Base-by-base conservation (phyloP, 2,797 vertebrate genomes). In the Coregonus ussuriensis region DNA sequence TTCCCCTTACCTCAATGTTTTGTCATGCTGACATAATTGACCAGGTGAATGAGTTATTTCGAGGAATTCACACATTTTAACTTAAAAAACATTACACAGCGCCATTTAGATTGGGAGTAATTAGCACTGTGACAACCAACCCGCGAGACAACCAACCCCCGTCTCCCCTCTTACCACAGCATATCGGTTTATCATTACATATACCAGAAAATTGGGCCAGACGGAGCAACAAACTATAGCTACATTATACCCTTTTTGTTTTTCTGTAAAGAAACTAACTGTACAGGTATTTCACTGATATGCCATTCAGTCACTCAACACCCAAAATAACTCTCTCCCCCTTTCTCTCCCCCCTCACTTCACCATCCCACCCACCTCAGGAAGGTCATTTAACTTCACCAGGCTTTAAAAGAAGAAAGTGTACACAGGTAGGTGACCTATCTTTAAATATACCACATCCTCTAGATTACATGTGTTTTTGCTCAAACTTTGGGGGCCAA, bases 171-270 rank as follows among this genome's bases (percentile, higher is more conserved):
- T 41, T 9, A 41, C 41, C 41, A 41, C 41, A 41, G 41, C 41
- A 41, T 41, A 72, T 0, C 88, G 93, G 15, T 93, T 93, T 76
- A 15, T 84, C 89, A 88, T 92, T 54, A 54, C 14, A 18, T 59
- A 59, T 59, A 25, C 13, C 41, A 41, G 41, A 41, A 9, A 41
- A 41, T 9, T 41, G 41, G 41, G 2, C 41, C 41, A 41, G 41
- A 41, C 2, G 7, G 41, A 41, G 41, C 41, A 41, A 41, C 41
- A 9, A 41, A 41, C 41, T 41, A 41, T 41, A 9, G 7, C 7
- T 41, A 41, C 41, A 41, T 41, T 41, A 65, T 25, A 25, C 0
- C 9, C 7, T 41, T 41, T 33, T 47, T 62, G 56, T 21, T 4
- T 7, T n/a, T 62, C 56, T 62, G 6, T n/a, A 18, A 41, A 41